Base-by-base conservation (phyloP, 2,888 invertebrate species). In the Pandemis heparana region DNA sequence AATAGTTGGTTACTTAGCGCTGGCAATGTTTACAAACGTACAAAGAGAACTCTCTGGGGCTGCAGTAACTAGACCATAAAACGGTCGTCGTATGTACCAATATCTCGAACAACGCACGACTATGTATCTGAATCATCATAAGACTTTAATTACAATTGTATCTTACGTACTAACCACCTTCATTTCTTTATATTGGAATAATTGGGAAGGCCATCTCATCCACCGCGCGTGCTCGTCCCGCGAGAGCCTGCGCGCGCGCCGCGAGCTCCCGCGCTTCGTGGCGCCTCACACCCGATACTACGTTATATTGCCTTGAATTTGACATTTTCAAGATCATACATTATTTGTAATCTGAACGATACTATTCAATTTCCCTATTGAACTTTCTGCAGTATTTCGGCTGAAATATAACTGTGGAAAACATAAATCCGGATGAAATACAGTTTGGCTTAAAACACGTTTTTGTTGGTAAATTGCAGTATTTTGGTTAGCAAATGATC, bases 121-220 rank as follows among this genome's bases (percentile, higher is more conserved):
- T 82, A 81, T 73, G 83, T 83, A 83, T 83, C 77, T 80, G 80
- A 81, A 81, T 85, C 83, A 84, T 90, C 90, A 90, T 90, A 91
- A 90, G 90, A 91, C 87, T 85, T 86, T 84, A 87, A 83, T 83
- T 84, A 85, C 81, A 79, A 84, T 83, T 86, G 85, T 85, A 86
- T 84, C 87, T 88, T 89, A 89, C 83, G 79, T 85, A 87, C 89
- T 89, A 87, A 85, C 82, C 82, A 84, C 82, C 79, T 83, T 82
- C 80, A 48, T 63, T 81, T 75, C 77, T 86, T 84, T 79, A 80
- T 77, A 78, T 80, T 84, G 81, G 79, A 82, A 84, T 83, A 83
- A 83, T 85, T 79, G 59, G 32, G 85, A 89, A 90, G 90, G 90
- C 89, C 87, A 87, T 87, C 14, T 56, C 46, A 62, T 56, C 56